Conservation (phyloP, 2,797 vertebrate species). For the Mycteria americana region DNA sequence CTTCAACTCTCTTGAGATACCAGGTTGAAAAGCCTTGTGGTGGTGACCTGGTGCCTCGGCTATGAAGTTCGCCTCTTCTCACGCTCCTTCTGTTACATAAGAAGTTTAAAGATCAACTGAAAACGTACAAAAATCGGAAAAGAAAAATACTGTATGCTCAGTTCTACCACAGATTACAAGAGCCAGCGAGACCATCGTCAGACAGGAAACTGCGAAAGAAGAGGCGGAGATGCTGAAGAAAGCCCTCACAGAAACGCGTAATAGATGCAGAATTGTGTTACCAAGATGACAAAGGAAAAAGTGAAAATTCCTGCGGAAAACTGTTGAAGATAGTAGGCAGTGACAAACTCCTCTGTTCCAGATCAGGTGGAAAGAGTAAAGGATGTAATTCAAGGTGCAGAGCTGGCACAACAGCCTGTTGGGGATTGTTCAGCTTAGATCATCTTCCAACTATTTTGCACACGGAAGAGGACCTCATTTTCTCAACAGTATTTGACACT, state of each 20-base stretch:
- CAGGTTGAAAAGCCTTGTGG: background rate
- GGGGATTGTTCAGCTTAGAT: background rate
- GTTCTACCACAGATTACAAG: background rate
- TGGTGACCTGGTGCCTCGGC: background rate
- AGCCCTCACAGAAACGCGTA: background rate
- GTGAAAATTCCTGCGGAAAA: background rate
- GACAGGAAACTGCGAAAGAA: background rate
- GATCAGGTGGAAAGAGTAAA: background rate
- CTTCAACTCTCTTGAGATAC: background rate
- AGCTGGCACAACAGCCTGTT: background rate
- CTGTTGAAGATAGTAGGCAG: background rate
- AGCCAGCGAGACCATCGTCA: rapidly evolving
- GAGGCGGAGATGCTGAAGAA: background rate
- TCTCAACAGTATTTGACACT: background rate
- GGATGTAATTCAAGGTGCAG: background rate
- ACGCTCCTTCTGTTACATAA: background rate
- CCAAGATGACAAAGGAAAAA: background rate
- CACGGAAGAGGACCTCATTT: background rate
- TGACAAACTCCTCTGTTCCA: background rate
- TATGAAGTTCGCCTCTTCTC: background rate
- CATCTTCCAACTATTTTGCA: background rate
- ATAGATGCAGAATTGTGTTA: rapidly evolving
- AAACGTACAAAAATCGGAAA: background rate
- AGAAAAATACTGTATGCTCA: background rate
- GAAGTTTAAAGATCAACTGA: background rate